Conservation (phyloP, 2,888 invertebrate genomes). For the Odontothrips loti region DNA sequence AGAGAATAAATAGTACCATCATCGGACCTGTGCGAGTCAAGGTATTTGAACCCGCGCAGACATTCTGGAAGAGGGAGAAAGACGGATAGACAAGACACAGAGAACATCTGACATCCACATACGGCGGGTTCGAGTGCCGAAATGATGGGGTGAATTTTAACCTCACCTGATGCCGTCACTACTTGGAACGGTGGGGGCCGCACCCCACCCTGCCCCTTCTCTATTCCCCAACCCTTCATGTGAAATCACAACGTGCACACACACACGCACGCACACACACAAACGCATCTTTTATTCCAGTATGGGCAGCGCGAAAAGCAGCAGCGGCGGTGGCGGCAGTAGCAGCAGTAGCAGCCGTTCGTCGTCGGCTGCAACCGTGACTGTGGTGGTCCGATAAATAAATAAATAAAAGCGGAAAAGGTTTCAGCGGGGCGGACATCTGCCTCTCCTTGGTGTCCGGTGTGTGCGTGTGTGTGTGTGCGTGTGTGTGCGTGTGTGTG, state of each 20-base stretch:
- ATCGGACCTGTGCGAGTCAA: neutral
- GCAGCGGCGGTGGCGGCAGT: too few species aligned
- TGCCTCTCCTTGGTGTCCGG: neutral
- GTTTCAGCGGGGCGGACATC: neutral
- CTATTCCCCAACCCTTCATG: neutral
- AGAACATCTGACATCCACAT: too few species aligned
- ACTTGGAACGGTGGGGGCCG: neutral
- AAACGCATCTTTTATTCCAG: conserved; percentile 12
- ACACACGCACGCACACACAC: too few species aligned
- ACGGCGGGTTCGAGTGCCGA: too few species aligned
- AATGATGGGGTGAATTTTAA: too few species aligned
- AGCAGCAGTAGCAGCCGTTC: too few species aligned
- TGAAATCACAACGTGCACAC: neutral
- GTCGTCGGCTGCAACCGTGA: too few species aligned
- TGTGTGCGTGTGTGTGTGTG: neutral
- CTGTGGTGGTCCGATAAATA: neutral
- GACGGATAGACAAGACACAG: too few species aligned
- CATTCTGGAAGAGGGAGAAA: neutral
- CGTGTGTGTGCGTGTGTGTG: too few species aligned
- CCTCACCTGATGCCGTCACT: too few species aligned
- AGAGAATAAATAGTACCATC: neutral
- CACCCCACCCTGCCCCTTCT: neutral
- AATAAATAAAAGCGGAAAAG: conserved; percentile 12
- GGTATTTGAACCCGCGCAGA: neutral
- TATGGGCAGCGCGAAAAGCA: neutral